These are phyloP conservation scores for Mionectes olivaceus DNA, from an alignment of 2,797 vertebrate genomes.

Conservation along the genomic window DNA sequence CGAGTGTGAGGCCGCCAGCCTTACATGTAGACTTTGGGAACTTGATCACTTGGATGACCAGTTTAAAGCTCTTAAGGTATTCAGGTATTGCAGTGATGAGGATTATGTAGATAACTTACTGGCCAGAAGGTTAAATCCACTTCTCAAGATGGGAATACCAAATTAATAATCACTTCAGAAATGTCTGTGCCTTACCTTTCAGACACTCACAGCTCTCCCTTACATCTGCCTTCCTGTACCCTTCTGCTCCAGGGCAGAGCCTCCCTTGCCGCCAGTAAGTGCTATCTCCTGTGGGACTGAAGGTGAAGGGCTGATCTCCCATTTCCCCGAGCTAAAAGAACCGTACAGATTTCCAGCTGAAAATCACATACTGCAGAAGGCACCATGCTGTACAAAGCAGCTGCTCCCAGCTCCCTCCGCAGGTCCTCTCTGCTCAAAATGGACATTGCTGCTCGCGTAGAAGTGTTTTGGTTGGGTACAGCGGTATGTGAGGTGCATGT, in stretches of 20 bases:
- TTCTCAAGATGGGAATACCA: background rate
- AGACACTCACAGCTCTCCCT: background rate
- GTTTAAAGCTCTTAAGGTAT: background rate
- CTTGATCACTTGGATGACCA: background rate
- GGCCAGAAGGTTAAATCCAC: slow-evolving; percentile 23
- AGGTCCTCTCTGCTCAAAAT: background rate
- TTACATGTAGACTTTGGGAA: background rate
- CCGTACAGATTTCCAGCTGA: background rate
- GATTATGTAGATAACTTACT: background rate
- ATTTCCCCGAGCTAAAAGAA: background rate
- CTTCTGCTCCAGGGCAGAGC: background rate
- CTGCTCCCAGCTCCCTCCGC: background rate
- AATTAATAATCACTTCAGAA: background rate
- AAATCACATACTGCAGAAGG: background rate
- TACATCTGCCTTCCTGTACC: background rate
- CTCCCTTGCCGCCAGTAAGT: background rate
- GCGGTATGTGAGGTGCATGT: background rate
- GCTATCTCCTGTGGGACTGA: background rate
- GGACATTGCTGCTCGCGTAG: background rate
- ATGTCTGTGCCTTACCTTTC: background rate
- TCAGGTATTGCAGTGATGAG: background rate
- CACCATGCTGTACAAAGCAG: background rate
- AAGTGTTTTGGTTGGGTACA: background rate
- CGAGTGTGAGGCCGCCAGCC: fast-evolving
- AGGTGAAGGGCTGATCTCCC: background rate